Evolutionary conservation across 1,140 invertebrate species (phyloP), one percentile per base, ranked within the genome.

Genomic region (Cardiocondyla obscurior): DNA sequence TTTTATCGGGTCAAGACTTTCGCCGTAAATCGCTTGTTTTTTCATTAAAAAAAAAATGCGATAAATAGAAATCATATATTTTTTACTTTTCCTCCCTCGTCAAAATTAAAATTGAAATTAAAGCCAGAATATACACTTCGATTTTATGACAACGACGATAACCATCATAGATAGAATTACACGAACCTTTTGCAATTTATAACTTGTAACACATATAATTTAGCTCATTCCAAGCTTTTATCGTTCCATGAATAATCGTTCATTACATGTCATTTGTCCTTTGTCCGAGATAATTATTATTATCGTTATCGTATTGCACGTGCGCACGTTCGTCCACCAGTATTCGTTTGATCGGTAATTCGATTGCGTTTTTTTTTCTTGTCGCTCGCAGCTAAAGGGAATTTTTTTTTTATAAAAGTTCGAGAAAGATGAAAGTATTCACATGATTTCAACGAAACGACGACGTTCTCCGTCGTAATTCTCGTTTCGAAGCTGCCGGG

Each of bases 381-480:
- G n/a, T n/a, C 12, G 22, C 16, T 67, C 42, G 16, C 19, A 8
- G 58, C 19, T 16, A 30, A 36, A 19, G 36, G 22, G 36, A 19
- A 14, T 22, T 36, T 77, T 46, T 44, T 28, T 79, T 42, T 19
- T 46, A 33, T 28, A 19, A n/a, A 8, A 33, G 0, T 5, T 10
- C 10, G 55, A 3, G 7, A 1, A 30, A 16, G 42, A 22, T n/a
- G 64, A 33, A 16, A 19, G 42, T 74, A 69, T 49, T 14, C 49
- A 16, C 22, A 69, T 62, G 76, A 86, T 87, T 89, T 81, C 67
- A 67, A 76, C 62, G 30, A 67, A 58, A 39, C 72, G 73, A 51
- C 76, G 65, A 72, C 62, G 85, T 81, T 89, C 85, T 67, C 67
- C 53, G 39, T 69, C 25, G 85, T 81, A 88, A 89, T 85, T 89